Percentiles rank a stretch among this genome's conserved stretches.
phyloP scores from a whole-genome alignment of 2,797 vertebrate species.

The Anolis apletophallus region DNA sequence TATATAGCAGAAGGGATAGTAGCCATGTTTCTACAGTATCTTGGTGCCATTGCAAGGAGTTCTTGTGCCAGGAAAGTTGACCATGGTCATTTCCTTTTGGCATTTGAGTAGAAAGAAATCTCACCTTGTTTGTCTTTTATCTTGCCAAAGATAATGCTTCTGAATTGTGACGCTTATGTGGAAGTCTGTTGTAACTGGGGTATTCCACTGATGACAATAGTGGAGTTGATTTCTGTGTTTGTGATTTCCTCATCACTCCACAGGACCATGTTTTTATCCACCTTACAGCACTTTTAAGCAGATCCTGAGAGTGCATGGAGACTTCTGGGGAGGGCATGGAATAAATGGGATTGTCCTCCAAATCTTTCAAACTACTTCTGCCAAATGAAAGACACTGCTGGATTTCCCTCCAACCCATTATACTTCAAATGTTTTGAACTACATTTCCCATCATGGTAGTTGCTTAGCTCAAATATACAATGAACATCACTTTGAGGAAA shows the following conservation, averaged over 20 bases:
- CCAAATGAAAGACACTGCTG: neutral
- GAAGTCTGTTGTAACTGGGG: neutral
- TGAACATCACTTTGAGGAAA: neutral
- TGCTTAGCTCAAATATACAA: neutral
- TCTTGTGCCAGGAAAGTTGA: neutral
- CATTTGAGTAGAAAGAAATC: neutral
- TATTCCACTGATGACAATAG: neutral
- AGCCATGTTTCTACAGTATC: neutral
- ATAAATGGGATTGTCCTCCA: neutral
- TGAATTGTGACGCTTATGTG: neutral
- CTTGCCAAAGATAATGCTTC: neutral
- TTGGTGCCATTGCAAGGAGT: neutral
- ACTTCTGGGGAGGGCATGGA: neutral
- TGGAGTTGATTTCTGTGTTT: neutral
- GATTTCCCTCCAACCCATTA: too few species aligned
- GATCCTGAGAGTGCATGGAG: neutral
- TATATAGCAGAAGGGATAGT: neutral
- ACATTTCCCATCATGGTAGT: neutral
- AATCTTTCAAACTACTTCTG: neutral
- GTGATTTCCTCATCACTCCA: too few species aligned
- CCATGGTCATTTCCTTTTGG: neutral
- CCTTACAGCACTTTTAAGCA: neutral
- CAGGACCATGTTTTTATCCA: too few species aligned
- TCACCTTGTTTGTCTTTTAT: neutral
- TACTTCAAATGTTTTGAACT: neutral